A percentile compares a stretch with the other conserved stretches of the same genome.
These are phyloP conservation scores for Drosophila austrosaltans DNA, from an alignment of 2,888 invertebrate genomes.

Conservation along the genomic window DNA sequence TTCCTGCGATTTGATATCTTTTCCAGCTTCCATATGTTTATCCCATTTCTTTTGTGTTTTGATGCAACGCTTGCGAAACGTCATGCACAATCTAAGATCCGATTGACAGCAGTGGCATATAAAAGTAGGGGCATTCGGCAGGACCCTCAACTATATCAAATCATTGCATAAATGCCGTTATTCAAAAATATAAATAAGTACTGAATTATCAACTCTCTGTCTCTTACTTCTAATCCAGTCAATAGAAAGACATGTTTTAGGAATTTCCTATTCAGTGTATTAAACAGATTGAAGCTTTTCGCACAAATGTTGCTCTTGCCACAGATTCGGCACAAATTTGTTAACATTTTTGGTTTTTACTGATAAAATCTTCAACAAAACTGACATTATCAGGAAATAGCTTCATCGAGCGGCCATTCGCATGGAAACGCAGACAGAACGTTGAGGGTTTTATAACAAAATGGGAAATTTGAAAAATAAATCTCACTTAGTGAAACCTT, in stretches of 20 bases:
- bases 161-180: neutral
- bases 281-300: conserved; percentile 50
- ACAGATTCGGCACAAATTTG: conserved; percentile 51
- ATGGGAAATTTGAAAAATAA: neutral
- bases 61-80: conserved; percentile 56
- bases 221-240: conserved; percentile 52
- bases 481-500: no score
- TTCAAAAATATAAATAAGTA: neutral
- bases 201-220: neutral
- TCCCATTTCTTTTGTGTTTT: conserved; percentile 60
- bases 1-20: neutral
- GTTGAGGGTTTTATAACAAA: neutral
- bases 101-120: conserved; percentile 63
- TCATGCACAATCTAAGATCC: conserved; percentile 51
- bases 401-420: conserved; percentile 25
- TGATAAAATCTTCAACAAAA: neutral
- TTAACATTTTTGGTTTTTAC: conserved; percentile 40
- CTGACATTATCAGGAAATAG: conserved; percentile 3
- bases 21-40: neutral
- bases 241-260: conserved; percentile 53
- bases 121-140: conserved; percentile 34
- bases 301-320: conserved; percentile 45
- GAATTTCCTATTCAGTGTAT: conserved; percentile 44
- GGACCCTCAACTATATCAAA: conserved; percentile 32
- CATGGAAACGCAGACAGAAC: neutral